Evolutionary conservation across 2,797 vertebrate species (phyloP), one percentile per base, ranked within the genome.

Genomic region (Cryptoprocta ferox): DNA sequence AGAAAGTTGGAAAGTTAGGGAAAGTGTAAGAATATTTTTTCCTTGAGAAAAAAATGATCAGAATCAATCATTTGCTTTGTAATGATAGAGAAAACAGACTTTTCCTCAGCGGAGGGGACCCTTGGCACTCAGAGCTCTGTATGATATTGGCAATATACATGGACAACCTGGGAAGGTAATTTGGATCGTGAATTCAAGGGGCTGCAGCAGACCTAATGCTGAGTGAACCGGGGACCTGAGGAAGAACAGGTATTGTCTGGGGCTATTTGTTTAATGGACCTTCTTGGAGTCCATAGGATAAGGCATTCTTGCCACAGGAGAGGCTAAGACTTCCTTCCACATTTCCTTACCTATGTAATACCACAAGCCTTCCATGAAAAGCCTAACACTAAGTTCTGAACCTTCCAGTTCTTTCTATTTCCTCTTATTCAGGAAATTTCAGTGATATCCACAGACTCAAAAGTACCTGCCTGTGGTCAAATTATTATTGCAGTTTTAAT

Each of bases 1-100:
- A 37, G 71, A 48, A 45, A 21, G n/a, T 13, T 76, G 26, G 78
- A 81, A 32, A 95, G 32, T 59, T 76, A 76, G 56, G 39, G 59
- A 50, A 91, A 56, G 35, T 66, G 0, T 91, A 87, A 91, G 66
- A 89, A 65, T 85, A 80, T 59, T 85, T 71, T 88, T 37, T 59
- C 11, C 53, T 32, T 84, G 42, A 28, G 42, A 28, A 63, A 88
- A 82, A 78, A 59, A 50, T 12, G 3, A 68, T 78, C 19, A 28
- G 24, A 91, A 81, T 93, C 53, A 97, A 3, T 66, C 1, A 71
- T 32, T 94, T 85, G 35, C 59, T 66, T 88, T 78, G 53, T 93
- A 68, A 71, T 24, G 21, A 45, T 28, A n/a, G 86, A 19, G 26
- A 65, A 80, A 21, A 16, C 18, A 35, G 21, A 28, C 35, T 76